These are phyloP conservation scores for Tribolium madens DNA, from an alignment of 1,140 invertebrate genomes.

Conservation along the genomic window DNA sequence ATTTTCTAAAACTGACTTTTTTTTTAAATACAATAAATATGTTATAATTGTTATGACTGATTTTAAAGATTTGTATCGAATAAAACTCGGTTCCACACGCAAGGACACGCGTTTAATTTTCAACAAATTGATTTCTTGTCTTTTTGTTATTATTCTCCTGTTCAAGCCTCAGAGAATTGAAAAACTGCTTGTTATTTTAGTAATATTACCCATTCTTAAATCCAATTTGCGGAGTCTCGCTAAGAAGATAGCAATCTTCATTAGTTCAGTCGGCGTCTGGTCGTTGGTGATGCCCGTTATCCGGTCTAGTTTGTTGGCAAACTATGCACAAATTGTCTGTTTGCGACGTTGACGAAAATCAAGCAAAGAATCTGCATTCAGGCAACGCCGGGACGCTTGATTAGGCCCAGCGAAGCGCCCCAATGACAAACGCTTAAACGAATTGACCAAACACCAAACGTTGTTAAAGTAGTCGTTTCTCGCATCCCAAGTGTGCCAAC, in stretches of 20 bases:
- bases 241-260: neutral
- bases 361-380: slow-evolving; percentile 35
- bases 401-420: slow-evolving; percentile 42
- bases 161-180: no score
- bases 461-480: slow-evolving; percentile 55
- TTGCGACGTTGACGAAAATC: neutral
- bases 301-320: neutral
- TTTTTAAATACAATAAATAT: no score
- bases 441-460: slow-evolving; percentile 61
- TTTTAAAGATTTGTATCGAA: no score
- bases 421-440: slow-evolving; percentile 58
- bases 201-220: neutral
- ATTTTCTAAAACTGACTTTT: no score
- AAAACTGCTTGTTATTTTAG: neutral
- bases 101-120: no score
- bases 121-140: no score
- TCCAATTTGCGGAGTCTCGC: neutral
- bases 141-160: no score
- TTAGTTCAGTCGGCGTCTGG: neutral
- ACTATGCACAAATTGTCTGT: slow-evolving; percentile 13
- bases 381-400: slow-evolving; percentile 19
- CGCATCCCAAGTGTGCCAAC: slow-evolving; percentile 51
- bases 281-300: neutral
- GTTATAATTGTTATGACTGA: no score
- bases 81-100: no score